phyloP scores from a whole-genome alignment of 2,888 invertebrate species.

The Phytoseiulus persimilis region DNA sequence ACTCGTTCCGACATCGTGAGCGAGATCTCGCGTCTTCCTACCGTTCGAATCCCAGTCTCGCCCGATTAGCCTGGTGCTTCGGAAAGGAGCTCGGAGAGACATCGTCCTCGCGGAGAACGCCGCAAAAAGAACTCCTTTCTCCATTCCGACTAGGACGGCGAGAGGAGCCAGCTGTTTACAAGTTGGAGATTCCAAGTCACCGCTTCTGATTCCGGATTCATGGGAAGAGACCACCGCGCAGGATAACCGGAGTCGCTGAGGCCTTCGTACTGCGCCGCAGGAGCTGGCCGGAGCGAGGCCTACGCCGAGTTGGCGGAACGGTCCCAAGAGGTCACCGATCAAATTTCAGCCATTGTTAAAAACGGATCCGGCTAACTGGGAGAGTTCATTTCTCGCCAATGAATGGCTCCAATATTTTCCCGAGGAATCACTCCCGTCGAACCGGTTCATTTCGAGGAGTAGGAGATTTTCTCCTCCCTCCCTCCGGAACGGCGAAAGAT shows the following conservation, averaged over 20 bases:
- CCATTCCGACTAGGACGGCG: not conserved
- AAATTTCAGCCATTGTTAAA: not conserved
- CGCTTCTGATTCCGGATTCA: constrained; percentile 20
- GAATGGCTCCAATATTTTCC: not conserved
- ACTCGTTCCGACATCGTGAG: too few species aligned
- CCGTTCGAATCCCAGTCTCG: too few species aligned
- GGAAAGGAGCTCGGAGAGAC: too few species aligned
- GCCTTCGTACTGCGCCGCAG: not conserved
- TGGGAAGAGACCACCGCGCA: constrained; percentile 7
- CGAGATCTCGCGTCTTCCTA: too few species aligned
- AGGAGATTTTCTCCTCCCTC: not conserved
- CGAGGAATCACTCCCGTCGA: not conserved
- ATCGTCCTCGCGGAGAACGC: too few species aligned
- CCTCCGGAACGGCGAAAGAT: not conserved
- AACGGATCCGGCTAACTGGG: not conserved
- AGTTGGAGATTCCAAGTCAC: not conserved
- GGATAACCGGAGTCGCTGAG: not conserved
- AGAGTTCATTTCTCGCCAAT: not conserved
- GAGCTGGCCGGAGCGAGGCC: not conserved
- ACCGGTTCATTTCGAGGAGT: not conserved
- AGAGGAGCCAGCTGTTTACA: not conserved
- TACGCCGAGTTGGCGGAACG: not conserved
- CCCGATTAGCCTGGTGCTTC: too few species aligned
- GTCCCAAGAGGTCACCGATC: not conserved
- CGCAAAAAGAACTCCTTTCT: too few species aligned